Evolutionary conservation across 2,113 vertebrate species (phyloP), one percentile per base, ranked within the genome.

Genomic region (Glaucomys volans): DNA sequence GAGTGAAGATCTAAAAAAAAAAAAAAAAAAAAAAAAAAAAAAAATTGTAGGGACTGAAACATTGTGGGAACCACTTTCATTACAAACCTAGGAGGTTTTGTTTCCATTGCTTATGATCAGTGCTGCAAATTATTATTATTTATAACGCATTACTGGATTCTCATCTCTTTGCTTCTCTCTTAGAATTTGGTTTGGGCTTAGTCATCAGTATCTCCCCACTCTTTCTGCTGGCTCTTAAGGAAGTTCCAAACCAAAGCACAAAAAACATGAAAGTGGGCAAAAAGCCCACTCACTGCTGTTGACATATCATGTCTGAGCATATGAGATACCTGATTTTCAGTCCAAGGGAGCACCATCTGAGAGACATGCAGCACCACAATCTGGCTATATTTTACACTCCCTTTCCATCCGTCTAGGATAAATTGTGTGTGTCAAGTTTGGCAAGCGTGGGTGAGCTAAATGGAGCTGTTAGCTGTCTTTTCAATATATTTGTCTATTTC

Each of bases 401-500:
- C 59, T 96, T 97, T 83, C 69, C 86, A 62, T 96, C 94, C 90
- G 71, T 81, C 77, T 83, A 74, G 89, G 91, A 96, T 95, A 96
- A 97, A 96, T 97, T 94, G 89, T 96, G 95, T 96, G 91, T 96
- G 92, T 96, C 97, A 94, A 89, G 93, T 94, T 96, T 96, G 95
- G 93, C 95, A 91, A 97, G 91, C 67, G 9, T 95, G 79, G 66
- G 71, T 91, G 87, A 97, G 37, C 92, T 88, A 93, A 97, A 97
- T 96, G 95, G 96, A 96, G 97, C 89, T 91, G 91, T 95, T 97
- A 96, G 94, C 95, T 97, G 93, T 97, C 94, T 96, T 96, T 96
- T 95, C 94, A 95, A 95, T 87, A 94, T 93, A 90, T 93, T 95
- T 97, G 94, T 97, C 97, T 95, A 87, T 96, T 96, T 95, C 96